Conservation (phyloP, 2,113 vertebrate species). For the Acinonyx jubatus region DNA sequence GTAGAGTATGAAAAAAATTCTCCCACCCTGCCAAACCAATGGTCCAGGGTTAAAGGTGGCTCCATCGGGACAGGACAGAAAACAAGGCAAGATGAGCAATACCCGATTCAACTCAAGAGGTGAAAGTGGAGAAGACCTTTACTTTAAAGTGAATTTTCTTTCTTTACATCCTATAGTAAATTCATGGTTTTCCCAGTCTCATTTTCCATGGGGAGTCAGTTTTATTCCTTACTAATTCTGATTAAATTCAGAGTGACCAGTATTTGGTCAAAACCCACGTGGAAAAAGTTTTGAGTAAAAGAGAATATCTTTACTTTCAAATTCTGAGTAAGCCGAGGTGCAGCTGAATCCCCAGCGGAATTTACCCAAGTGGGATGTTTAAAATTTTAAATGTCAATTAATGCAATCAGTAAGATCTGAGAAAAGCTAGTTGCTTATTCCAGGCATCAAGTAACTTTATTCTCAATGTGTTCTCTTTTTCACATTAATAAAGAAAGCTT, state of each 20-base stretch:
- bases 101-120: neutral
- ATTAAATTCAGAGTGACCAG: slow-evolving; percentile 16
- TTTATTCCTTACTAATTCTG: neutral
- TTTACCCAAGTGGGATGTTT: neutral
- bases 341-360: neutral
- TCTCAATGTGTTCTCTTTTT: neutral
- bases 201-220: neutral
- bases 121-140: neutral
- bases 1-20: neutral
- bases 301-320: slow-evolving; percentile 30
- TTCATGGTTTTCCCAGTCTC: neutral
- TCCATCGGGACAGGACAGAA: neutral
- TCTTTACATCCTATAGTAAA: neutral
- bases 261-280: neutral
- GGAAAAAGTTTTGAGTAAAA: slow-evolving; percentile 43
- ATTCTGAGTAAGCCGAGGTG: neutral
- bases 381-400: slow-evolving; percentile 49
- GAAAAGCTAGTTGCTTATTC: neutral
- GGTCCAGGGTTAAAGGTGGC: neutral
- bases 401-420: neutral
- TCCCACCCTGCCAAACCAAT: neutral
- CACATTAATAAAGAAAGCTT: slow-evolving; percentile 10
- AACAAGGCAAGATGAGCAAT: neutral
- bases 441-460: neutral
- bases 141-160: neutral